Evolutionary conservation across 2,113 vertebrate genomes (phyloP).

Genomic region (Cinclus cinclus): DNA sequence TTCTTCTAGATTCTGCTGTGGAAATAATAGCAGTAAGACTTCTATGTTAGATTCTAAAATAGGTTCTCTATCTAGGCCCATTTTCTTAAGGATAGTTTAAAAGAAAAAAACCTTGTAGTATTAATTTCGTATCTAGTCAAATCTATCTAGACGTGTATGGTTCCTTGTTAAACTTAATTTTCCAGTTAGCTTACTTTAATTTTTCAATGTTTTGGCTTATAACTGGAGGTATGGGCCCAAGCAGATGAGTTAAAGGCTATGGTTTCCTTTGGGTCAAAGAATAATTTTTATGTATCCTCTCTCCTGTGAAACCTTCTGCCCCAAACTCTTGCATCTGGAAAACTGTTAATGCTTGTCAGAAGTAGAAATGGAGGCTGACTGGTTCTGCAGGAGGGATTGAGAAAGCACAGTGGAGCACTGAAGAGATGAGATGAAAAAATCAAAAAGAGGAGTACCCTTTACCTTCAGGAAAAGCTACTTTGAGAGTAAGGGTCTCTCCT

Average conservation of each 20-base stretch:
- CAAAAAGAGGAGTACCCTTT: background rate
- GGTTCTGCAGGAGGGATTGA: background rate
- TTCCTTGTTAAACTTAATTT: background rate
- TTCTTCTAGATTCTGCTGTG: background rate
- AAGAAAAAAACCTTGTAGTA: background rate
- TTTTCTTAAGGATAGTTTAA: background rate
- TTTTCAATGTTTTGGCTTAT: background rate
- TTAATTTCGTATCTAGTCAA: background rate
- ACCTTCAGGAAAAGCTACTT: background rate
- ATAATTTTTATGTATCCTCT: background rate
- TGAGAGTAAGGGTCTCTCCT: background rate
- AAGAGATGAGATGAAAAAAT: background rate
- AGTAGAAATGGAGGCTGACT: background rate
- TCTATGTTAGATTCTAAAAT: background rate
- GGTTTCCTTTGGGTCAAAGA: background rate
- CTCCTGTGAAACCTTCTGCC: background rate
- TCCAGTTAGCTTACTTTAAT: background rate
- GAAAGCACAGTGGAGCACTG: background rate
- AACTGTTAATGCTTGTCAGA: background rate
- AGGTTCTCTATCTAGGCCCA: background rate
- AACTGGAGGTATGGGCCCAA: background rate
- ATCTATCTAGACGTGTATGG: background rate
- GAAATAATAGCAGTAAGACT: background rate
- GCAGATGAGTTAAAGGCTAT: background rate
- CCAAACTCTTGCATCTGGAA: background rate